phyloP scores from a whole-genome alignment of 64 coral and sea anemone species.

The Hydrozoanthus tunicans region DNA sequence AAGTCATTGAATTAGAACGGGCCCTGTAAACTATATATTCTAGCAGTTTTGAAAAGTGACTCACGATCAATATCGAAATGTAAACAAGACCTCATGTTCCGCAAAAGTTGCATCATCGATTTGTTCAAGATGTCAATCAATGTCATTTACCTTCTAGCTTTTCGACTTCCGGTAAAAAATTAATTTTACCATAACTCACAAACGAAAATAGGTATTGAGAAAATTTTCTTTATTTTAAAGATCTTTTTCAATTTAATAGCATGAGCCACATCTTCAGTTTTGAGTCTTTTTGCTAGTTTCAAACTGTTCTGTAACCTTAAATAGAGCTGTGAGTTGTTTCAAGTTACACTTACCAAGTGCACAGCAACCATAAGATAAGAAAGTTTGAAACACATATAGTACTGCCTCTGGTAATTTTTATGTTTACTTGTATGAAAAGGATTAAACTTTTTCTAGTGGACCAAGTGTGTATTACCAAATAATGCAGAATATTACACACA shows the following conservation, averaged over 20 bases:
- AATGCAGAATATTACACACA: too few relatives aligned
- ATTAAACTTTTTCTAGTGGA: too few relatives aligned
- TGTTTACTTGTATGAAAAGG: too few relatives aligned
- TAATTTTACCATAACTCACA: constrained; percentile 4
- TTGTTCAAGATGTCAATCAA: not conserved
- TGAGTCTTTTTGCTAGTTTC: not conserved
- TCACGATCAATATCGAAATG: not conserved
- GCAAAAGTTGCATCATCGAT: not conserved
- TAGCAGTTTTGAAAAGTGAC: not conserved
- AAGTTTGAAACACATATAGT: too few relatives aligned
- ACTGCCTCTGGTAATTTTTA: too few relatives aligned
- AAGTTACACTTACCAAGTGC: too few relatives aligned
- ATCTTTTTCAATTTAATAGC: constrained; percentile 14
- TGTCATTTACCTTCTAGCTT: not conserved
- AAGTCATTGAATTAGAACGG: not conserved
- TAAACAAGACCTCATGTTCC: constrained; percentile 2
- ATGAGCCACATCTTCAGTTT: not conserved
- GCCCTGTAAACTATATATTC: not conserved
- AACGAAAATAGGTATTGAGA: not conserved
- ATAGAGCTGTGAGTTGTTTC: too few relatives aligned
- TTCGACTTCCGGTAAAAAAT: not conserved
- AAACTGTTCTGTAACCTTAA: not conserved
- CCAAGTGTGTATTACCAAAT: too few relatives aligned
- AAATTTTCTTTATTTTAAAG: not conserved
- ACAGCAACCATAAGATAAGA: too few relatives aligned